Percentiles rank a stretch among this genome's conserved stretches.
These are phyloP conservation scores for Nestor notabilis DNA, from an alignment of 2,113 vertebrate species.

Conservation along the genomic window DNA sequence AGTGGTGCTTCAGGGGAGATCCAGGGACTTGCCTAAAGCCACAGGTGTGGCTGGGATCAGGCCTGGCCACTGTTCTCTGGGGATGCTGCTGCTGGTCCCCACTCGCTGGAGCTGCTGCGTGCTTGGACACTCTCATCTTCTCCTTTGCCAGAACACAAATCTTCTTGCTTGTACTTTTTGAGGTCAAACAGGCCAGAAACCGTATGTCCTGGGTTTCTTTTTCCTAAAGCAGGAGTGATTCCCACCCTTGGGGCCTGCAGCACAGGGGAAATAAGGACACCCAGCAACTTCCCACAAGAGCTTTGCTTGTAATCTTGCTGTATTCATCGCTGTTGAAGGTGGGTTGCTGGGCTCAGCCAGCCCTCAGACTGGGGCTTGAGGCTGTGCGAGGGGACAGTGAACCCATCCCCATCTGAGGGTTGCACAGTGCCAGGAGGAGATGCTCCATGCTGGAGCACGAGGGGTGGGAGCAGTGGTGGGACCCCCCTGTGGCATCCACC, in stretches of 20 bases:
- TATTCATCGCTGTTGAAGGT: not conserved
- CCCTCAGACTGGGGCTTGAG: accelerated
- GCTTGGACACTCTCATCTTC: accelerated
- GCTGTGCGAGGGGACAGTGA: accelerated
- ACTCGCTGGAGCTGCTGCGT: accelerated
- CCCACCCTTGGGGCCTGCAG: not conserved
- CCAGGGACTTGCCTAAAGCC: not conserved
- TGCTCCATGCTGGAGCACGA: accelerated
- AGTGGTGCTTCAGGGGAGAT: not conserved
- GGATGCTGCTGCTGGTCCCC: not conserved
- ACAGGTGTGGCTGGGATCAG: accelerated
- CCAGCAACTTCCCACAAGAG: accelerated
- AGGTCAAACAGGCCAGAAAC: not conserved
- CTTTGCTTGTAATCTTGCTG: not conserved
- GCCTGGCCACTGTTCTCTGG: accelerated
- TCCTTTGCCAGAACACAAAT: not conserved
- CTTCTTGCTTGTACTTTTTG: not conserved
- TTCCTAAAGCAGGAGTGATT: not conserved
- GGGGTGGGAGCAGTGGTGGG: not conserved
- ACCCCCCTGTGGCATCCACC: not conserved
- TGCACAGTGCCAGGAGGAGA: not conserved
- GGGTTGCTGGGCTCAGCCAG: not conserved
- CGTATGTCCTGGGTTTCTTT: not conserved
- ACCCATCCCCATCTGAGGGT: accelerated
- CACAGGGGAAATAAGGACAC: not conserved